phyloP scores from a whole-genome alignment of 2,113 vertebrate species.

The Rhinoptilus africanus region DNA sequence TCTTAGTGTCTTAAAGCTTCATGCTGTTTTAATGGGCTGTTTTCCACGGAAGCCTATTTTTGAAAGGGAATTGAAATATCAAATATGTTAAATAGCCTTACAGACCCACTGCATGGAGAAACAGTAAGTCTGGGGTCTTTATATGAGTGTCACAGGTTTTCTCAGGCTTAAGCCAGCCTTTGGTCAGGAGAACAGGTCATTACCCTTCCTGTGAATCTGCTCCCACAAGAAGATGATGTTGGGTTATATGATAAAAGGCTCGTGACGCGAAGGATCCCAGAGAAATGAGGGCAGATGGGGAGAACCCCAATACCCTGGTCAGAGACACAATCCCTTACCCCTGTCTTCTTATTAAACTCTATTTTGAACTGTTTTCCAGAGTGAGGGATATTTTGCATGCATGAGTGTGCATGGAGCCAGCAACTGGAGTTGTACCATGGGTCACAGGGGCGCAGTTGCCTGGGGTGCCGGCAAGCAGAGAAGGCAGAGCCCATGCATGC shows the following conservation, averaged over 20 bases:
- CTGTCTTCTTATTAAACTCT: neutral
- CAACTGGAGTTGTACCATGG: neutral
- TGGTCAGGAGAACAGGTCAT: neutral
- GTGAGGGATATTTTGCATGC: neutral
- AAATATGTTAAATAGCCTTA: neutral
- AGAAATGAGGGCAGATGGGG: neutral
- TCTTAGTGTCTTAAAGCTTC: neutral
- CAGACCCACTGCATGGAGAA: neutral
- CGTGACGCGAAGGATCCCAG: neutral
- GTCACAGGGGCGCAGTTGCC: neutral
- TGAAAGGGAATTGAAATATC: neutral
- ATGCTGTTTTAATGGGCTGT: neutral
- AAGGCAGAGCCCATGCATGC: neutral
- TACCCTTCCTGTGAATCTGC: neutral
- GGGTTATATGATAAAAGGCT: neutral
- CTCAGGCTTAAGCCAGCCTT: neutral
- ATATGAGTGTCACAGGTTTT: neutral
- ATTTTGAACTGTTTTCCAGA: neutral
- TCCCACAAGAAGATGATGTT: neutral
- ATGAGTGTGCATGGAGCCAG: neutral
- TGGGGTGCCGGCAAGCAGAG: neutral
- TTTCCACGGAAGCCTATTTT: neutral
- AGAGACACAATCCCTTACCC: neutral
- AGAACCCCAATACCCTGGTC: neutral
- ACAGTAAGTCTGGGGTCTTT: neutral